phyloP scores from a whole-genome alignment of 2,113 vertebrate species.

The Cercopithecus mona region DNA sequence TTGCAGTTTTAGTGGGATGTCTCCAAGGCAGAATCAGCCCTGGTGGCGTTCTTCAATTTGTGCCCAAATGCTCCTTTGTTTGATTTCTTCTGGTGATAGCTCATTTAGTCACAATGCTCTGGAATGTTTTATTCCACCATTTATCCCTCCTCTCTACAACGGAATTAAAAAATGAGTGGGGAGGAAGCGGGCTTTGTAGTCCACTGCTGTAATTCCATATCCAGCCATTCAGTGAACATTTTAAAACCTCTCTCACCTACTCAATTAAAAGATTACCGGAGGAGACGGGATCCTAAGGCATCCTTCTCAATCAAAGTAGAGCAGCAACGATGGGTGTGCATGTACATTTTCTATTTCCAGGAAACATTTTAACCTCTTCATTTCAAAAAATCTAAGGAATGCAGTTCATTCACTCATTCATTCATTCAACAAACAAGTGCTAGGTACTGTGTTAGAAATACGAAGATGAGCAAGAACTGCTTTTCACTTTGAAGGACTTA shows the following conservation, averaged over 20 bases:
- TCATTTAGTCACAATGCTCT: conserved; percentile 44
- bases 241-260: conserved; percentile 5
- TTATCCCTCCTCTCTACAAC: conserved; percentile 32
- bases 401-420: background rate
- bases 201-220: conserved; percentile 10
- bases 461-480: background rate
- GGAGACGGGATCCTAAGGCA: background rate
- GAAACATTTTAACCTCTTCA: background rate
- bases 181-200: background rate
- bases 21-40: background rate
- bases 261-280: conserved; percentile 12
- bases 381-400: conserved; percentile 31
- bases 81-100: background rate
- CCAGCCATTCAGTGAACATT: background rate
- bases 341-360: background rate
- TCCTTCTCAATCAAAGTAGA: background rate
- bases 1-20: background rate
- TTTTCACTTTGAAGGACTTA: conserved; percentile 6
- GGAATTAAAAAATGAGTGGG: background rate
- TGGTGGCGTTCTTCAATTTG: conserved; percentile 21
- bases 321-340: background rate
- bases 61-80: conserved; percentile 9
- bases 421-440: background rate
- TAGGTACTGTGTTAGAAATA: background rate
- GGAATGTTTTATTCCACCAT: background rate